Base-by-base conservation (phyloP, 2,797 vertebrate species). In the Leuciscus waleckii region DNA sequence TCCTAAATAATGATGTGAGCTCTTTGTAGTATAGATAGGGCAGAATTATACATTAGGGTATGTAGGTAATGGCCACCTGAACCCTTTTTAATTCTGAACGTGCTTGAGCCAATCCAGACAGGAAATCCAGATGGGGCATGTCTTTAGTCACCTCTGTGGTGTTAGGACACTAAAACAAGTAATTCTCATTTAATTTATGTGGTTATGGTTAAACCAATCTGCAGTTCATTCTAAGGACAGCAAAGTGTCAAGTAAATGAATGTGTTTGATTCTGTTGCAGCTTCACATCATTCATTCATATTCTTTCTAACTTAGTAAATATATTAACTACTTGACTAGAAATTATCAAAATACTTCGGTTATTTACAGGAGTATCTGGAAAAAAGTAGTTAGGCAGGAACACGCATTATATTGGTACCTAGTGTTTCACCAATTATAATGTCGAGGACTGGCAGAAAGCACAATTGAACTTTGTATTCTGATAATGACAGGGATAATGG, bases 41-140 rank as follows among this genome's bases (percentile, higher is more conserved):
- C 43, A 70, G 68, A 81, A 79, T 61, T 89, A 74, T 84, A 67
- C 85, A 84, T 69, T 51, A 84, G 83, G 35, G 79, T 74, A 74
- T 85, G 83, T 74, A 74, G 83, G 43, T 79, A 85, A 81, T 56
- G 61, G 16, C 84, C 87, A 88, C 81, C 83, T 88, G 85, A 82
- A 70, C 89, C 84, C 74, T 80, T 2, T 75, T 82, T 71, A 43
- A 67, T 56, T 65, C 65, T 81, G 23, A 46, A 79, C 16, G 49
- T 78, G 83, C 61, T 54, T 75, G 74, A 74, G 67, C 49, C 74
- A 63, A n/a, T 56, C 49, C 65, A 69, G 63, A 81, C 51, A 6
- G 29, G 8, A 77, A 43, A 70, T 82, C 63, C 82, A 81, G 79
- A 81, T 46, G 74, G 73, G 65, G 6, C 8, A 68, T 51, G 58